Evolutionary conservation across 2,888 invertebrate species (phyloP), one percentile per base, ranked within the genome.

Genomic region (Drosophila neutralis): DNA sequence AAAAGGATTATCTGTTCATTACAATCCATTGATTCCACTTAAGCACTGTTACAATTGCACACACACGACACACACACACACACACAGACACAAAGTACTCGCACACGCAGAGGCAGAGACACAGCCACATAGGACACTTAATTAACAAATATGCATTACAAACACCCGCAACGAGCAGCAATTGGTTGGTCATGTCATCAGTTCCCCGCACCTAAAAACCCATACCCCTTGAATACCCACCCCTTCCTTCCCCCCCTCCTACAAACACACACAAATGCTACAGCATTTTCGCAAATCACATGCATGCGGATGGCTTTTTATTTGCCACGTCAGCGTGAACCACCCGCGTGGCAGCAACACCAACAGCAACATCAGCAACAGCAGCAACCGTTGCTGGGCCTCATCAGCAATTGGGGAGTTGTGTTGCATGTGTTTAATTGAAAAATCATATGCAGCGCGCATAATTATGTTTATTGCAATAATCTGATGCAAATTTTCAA

Each of bases 381-480:
- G 21, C 45, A 45, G 45, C 24, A 45, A 45, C 45, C 45, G 45
- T 57, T 57, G 60, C 48, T 33, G 52, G 31, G 21, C 45, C 45
- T 45, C 52, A 10, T 45, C 58, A 53, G 49, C 66, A 71, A 71
- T 80, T 69, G 77, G 70, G 74, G 76, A 74, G 77, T 81, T 73
- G 75, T 75, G 73, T 76, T 87, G 90, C 91, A 89, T 85, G 87
- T 82, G 87, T 91, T 90, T 92, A 90, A 92, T 91, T 91, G 92
- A 91, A 91, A 91, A 92, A 92, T 92, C 92, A 91, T 91, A 90
- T 91, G 90, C 91, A 91, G 83, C 80, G 85, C 82, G 89, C 91
- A 91, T 91, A 91, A 91, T 91, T 91, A 91, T 91, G 89, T 89
- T 88, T 90, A 86, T 90, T 90, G 87, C 80, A 90, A 90, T 90